Percentiles rank a stretch among this genome's conserved stretches.
These are phyloP conservation scores for Alfaro cultratus DNA, from an alignment of 2,797 vertebrate genomes.

Conservation along the genomic window DNA sequence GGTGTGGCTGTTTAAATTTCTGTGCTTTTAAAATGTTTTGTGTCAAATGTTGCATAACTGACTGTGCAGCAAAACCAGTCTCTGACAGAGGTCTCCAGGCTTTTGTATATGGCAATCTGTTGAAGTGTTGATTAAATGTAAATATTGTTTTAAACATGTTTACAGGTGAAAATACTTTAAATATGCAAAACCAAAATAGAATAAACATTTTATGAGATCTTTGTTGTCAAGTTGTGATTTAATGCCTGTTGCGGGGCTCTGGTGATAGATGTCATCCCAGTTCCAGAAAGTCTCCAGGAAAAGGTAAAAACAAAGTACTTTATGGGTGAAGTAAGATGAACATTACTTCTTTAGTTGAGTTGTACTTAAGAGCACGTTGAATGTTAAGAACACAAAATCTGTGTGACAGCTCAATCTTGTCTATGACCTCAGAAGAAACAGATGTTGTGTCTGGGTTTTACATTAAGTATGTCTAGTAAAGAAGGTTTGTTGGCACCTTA, in stretches of 20 bases:
- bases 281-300: neutral
- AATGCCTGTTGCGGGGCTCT: neutral
- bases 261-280: neutral
- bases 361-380: neutral
- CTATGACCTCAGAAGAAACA: neutral
- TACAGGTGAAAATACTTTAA: conserved; percentile 56
- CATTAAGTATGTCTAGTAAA: neutral
- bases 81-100: conserved; percentile 14
- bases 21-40: conserved; percentile 50
- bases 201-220: conserved; percentile 73
- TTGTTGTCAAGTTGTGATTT: conserved; percentile 35
- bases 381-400: neutral
- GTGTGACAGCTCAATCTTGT: neutral
- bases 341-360: neutral
- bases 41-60: conserved; percentile 32
- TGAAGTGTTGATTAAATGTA: conserved; percentile 39
- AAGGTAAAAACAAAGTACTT: neutral
- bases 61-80: conserved; percentile 22
- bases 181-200: conserved; percentile 54
- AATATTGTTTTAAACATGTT: conserved; percentile 55
- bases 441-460: neutral
- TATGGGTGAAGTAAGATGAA: neutral
- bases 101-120: conserved; percentile 41
- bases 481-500: neutral
- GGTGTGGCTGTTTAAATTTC: conserved; percentile 30